These are phyloP conservation scores for Aphrocallistes beatrix DNA, from an alignment of 37 sponge, comb jelly and placozoan genomes.

Conservation along the genomic window DNA sequence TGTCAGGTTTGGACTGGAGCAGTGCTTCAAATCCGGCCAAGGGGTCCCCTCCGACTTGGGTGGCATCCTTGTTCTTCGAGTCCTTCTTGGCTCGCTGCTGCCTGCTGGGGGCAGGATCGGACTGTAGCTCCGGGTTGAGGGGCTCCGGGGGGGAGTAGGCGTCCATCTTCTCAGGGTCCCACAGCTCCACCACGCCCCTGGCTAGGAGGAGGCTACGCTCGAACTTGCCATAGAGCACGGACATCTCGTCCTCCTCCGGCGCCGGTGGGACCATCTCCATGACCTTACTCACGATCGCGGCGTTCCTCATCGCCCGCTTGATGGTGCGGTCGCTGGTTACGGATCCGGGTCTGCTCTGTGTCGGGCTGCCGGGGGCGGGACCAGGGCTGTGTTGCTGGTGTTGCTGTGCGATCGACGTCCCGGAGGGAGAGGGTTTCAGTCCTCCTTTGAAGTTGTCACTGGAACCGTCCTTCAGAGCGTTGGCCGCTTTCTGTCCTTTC, in stretches of 20 bases:
- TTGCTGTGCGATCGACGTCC: background rate
- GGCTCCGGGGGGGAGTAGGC: background rate
- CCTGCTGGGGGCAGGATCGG: background rate
- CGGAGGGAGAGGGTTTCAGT: background rate
- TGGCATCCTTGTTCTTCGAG: background rate
- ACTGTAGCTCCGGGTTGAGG: background rate
- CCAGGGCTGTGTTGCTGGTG: background rate
- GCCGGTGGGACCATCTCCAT: background rate
- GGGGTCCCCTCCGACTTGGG: background rate
- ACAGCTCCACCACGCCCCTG: background rate
- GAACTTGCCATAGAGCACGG: background rate
- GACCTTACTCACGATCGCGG: background rate
- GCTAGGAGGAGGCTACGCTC: background rate
- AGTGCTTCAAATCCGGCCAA: background rate
- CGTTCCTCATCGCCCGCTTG: background rate
- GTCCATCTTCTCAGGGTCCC: background rate
- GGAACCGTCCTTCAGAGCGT: background rate
- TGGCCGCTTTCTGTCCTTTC: background rate
- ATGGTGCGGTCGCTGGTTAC: background rate
- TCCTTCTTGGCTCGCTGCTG: slow-evolving; percentile 6
- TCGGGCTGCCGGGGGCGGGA: background rate
- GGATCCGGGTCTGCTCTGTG: background rate
- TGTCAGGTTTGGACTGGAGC: background rate
- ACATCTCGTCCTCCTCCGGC: slow-evolving; percentile 12
- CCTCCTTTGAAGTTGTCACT: background rate